Percentiles rank a stretch among this genome's conserved stretches.
Conservation (phyloP, 92 coral and sea anemone species). For the Zoanthus sociatus region DNA sequence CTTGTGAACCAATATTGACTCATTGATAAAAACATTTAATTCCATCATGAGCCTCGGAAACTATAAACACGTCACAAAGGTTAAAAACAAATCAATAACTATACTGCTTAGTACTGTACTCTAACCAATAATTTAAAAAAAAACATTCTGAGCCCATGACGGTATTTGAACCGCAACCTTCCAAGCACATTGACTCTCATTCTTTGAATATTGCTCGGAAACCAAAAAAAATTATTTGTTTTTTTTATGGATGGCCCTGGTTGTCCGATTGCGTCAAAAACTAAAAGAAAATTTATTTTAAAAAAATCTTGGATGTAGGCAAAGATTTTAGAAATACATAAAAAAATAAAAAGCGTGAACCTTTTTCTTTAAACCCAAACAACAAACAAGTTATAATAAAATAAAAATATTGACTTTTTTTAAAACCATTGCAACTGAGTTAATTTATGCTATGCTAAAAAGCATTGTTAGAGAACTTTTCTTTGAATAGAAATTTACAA, state of each 20-base stretch:
- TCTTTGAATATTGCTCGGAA: neutral
- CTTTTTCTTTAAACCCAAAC: neutral
- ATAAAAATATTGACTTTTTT: neutral
- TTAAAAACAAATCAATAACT: too few species aligned
- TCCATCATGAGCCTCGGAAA: neutral
- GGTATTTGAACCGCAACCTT: too few species aligned
- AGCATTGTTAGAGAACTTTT: neutral
- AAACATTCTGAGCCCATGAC: too few species aligned
- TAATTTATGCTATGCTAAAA: neutral
- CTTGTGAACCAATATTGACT: conserved; percentile 10
- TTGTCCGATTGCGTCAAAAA: neutral
- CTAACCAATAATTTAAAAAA: too few species aligned
- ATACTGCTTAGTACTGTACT: too few species aligned
- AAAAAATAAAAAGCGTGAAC: neutral
- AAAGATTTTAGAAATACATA: neutral
- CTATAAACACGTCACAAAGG: neutral
- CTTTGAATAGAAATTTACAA: conserved; percentile 4
- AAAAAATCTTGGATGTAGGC: neutral
- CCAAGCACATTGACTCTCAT: neutral
- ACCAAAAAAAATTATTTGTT: neutral
- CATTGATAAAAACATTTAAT: conserved; percentile 1
- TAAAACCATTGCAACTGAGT: neutral
- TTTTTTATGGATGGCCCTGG: neutral
- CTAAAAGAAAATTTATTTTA: neutral
- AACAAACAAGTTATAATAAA: neutral